These are phyloP conservation scores for Gambusia holbrooki DNA, from an alignment of 2,113 vertebrate genomes.

Conservation along the genomic window DNA sequence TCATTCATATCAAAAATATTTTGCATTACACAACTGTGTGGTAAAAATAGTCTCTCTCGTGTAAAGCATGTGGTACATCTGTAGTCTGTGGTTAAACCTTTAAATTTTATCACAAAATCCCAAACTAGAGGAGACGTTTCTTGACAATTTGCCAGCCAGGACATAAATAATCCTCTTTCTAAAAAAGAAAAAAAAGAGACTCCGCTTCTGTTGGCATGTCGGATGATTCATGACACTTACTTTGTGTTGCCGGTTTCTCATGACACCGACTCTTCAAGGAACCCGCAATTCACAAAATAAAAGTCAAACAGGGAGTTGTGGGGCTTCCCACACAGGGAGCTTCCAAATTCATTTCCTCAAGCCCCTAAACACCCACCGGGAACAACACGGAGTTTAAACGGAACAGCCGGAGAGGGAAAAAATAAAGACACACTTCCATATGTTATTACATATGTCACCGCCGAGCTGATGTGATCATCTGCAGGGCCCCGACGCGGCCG, in stretches of 20 bases:
- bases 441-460: slow-evolving; percentile 67
- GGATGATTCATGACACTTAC: slow-evolving; percentile 40
- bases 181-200: slow-evolving; percentile 2
- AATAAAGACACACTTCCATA: slow-evolving; percentile 55
- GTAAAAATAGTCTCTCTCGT: not conserved
- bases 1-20: not conserved
- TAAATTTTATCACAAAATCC: not conserved
- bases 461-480: slow-evolving; percentile 51
- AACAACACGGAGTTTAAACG: slow-evolving; percentile 50
- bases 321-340: slow-evolving; percentile 62
- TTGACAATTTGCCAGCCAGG: not conserved
- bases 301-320: slow-evolving; percentile 33
- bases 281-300: slow-evolving; percentile 35
- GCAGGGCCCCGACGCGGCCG: slow-evolving; percentile 22
- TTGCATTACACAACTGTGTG: not conserved
- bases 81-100: not conserved
- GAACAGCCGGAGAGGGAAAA: slow-evolving; percentile 60
- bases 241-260: slow-evolving; percentile 52
- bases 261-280: slow-evolving; percentile 35
- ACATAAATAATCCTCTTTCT: not conserved
- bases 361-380: slow-evolving; percentile 34
- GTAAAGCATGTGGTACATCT: no score
- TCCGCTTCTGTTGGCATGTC: slow-evolving; percentile 30
- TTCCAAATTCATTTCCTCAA: slow-evolving; percentile 61
- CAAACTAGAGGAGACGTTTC: slow-evolving; percentile 3